These are phyloP conservation scores for Syngnathus acus DNA, from an alignment of 2,797 vertebrate genomes.

Conservation along the genomic window DNA sequence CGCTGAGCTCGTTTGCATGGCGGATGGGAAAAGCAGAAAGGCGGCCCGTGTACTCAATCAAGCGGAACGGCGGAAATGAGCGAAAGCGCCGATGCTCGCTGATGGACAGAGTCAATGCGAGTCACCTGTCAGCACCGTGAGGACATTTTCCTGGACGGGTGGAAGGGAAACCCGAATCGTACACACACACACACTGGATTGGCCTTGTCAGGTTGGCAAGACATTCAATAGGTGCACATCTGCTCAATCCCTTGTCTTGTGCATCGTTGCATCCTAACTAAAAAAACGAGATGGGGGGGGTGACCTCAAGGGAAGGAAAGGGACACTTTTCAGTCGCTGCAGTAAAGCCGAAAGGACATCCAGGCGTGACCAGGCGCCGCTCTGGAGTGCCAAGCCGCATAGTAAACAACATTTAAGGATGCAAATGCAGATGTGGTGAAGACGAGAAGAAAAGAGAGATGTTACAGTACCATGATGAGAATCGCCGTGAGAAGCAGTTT, in stretches of 20 bases:
- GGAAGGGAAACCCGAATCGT: slow-evolving; percentile 43
- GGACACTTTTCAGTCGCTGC: neutral
- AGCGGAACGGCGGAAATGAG: slow-evolving; percentile 34
- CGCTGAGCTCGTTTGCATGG: neutral
- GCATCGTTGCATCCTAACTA: slow-evolving; percentile 21
- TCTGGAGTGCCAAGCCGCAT: neutral
- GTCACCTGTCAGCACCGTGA: slow-evolving; percentile 59
- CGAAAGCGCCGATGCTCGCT: slow-evolving; percentile 28
- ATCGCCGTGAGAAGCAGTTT: slow-evolving; percentile 72
- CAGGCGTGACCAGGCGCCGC: neutral
- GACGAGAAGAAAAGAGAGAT: slow-evolving; percentile 1
- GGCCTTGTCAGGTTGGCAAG: slow-evolving; percentile 59
- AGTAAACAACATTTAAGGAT: neutral
- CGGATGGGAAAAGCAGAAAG: slow-evolving; percentile 16
- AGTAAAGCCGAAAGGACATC: neutral
- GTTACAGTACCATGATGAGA: slow-evolving; percentile 77
- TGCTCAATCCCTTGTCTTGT: slow-evolving; percentile 64
- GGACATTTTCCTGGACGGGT: slow-evolving; percentile 45
- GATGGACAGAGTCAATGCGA: slow-evolving; percentile 51
- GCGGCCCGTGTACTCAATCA: slow-evolving; percentile 23
- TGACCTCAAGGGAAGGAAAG: neutral
- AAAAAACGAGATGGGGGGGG: slow-evolving; percentile 8
- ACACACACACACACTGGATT: slow-evolving; percentile 49
- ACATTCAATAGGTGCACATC: slow-evolving; percentile 69
- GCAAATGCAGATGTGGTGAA: neutral